Evolutionary conservation across 37 sponge, comb jelly and placozoan species (phyloP).

Genomic region (Hormiphora californensis): DNA sequence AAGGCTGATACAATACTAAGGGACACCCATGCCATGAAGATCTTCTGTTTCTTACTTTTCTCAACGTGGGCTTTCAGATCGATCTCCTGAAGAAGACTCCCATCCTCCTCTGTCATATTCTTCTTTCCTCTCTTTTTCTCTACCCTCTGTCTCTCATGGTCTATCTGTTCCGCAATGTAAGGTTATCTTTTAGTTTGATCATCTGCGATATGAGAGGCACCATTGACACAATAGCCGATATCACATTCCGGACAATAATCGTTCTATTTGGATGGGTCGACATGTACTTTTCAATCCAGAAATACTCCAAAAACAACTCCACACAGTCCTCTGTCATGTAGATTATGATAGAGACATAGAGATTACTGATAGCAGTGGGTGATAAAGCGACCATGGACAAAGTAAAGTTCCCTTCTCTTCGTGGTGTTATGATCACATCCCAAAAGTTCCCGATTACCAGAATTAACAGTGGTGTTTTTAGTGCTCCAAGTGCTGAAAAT

Average conservation of each 20-base stretch:
- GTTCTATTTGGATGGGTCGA: neutral
- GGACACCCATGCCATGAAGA: neutral
- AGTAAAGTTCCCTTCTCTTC: neutral
- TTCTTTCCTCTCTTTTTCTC: neutral
- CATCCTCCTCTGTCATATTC: neutral
- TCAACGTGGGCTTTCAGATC: neutral
- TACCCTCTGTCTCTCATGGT: neutral
- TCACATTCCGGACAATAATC: neutral
- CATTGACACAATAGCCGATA: neutral
- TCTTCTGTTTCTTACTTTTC: neutral
- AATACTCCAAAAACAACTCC: neutral
- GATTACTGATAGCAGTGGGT: neutral
- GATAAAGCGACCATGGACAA: neutral
- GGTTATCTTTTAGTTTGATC: neutral
- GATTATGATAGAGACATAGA: neutral
- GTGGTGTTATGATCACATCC: neutral
- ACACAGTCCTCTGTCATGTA: constrained; percentile 12
- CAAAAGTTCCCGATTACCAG: neutral
- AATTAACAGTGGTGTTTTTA: neutral
- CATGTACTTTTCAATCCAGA: constrained; percentile 2
- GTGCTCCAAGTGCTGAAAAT: neutral
- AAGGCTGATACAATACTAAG: neutral
- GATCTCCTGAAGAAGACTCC: neutral
- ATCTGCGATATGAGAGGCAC: neutral
- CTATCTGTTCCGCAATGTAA: neutral